Base-by-base conservation (phyloP, 1,140 invertebrate species). In the Drosophila neocordata region DNA sequence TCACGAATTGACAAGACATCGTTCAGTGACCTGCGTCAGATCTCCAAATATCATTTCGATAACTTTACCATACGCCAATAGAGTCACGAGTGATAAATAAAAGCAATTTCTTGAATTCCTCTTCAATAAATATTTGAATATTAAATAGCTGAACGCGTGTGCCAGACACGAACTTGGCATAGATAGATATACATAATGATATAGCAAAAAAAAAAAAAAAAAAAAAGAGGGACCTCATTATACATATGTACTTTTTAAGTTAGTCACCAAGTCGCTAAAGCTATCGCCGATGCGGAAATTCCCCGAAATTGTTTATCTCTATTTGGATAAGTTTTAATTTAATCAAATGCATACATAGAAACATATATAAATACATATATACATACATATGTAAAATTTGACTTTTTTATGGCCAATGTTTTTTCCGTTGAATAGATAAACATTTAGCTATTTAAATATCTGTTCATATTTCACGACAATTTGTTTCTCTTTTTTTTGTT, bases 1-100 rank as follows among this genome's bases (percentile, higher is more conserved):
- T 94, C 93, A 9, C 92, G 85, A 51, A 94, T 95, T 59, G 93
- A 93, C 18, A 94, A 93, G 72, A 92, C 92, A 18, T 90, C 92
- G 8, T 95, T 95, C 76, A 92, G 52, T 15, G 44, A 66, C 22
- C 35, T 63, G 15, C 34, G 35, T 56, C 37, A 65, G 24, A 63
- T 73, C 34, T 37, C 20, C 4, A 67, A 37, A 20, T 59, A 58
- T 59, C 56, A 58, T 31, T 58, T 31, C 13, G 34, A 61, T 51
- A 34, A 48, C 34, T 18, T 20, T 1, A 13, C 8, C 3, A 20
- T 24, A 58, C 34, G 27, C 24, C 15, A 48, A 20, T 48, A 48
- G 41, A 44, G 41, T 18, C 15, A 15, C 37, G 11, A 37, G 9
- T 11, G 35, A 2, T 37, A 3, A 37, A 37, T 37, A 37, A 11